These are phyloP conservation scores for Micrastur ruficollis DNA, from an alignment of 2,797 vertebrate species.

Conservation along the genomic window DNA sequence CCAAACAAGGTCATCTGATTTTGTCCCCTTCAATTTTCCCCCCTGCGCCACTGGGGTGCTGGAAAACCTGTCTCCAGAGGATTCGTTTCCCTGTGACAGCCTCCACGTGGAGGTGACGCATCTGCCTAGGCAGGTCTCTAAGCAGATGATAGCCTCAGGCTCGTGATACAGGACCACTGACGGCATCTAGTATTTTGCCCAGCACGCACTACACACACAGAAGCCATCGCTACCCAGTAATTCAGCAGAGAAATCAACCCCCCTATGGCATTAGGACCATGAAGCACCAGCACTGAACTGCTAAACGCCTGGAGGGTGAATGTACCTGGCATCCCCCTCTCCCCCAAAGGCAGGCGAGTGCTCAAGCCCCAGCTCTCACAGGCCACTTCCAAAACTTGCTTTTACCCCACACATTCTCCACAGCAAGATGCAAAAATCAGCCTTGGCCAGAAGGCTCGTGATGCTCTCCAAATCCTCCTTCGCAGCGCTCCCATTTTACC, in stretches of 20 bases:
- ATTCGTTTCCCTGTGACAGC: neutral
- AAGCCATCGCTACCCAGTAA: accelerated
- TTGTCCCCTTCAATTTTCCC: neutral
- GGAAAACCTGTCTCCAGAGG: neutral
- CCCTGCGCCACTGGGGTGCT: neutral
- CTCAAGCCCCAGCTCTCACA: neutral
- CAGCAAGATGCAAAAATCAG: neutral
- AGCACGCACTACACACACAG: neutral
- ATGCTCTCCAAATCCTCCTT: neutral
- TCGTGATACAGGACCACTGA: neutral
- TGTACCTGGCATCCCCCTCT: neutral
- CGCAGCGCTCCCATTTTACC: neutral
- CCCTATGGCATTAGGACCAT: neutral
- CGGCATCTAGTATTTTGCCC: neutral
- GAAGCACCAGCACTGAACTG: neutral
- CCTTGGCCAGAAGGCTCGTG: neutral
- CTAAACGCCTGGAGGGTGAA: neutral
- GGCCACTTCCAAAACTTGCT: neutral
- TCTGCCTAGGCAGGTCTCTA: neutral
- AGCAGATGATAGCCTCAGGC: neutral
- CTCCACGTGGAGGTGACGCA: neutral
- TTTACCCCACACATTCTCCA: neutral
- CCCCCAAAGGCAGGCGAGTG: neutral
- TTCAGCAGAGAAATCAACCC: neutral
- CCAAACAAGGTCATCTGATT: neutral